Evolutionary conservation across 1,140 invertebrate genomes (phyloP), one percentile per base, ranked within the genome.

Genomic region (Nixonia krombeini): DNA sequence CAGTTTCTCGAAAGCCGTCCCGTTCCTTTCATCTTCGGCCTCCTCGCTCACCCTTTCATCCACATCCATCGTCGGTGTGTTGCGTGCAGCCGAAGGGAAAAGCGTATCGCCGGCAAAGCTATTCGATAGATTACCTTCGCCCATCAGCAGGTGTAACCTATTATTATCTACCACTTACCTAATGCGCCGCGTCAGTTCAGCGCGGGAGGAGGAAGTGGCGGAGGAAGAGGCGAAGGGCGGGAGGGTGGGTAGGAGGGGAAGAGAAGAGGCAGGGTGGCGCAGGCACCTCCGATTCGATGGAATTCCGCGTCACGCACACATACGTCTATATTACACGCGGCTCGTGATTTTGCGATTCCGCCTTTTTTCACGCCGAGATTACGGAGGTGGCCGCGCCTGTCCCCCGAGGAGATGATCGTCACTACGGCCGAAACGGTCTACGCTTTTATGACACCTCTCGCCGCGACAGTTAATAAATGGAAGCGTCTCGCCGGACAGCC

Each of bases 111-210:
- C 64, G 64, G 59, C 73, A 46, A 52, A 70, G 51, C 68, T 66
- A 69, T 72, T 76, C 75, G 77, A 80, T 79, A 71, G 70, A 80
- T 72, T 79, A 78, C 74, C 70, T 75, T 79, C 66, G 72, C 64
- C 78, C 75, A 81, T 81, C 76, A 80, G 76, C 76, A 80, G 76
- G 82, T 85, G 83, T 83, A 85, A 85, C 82, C 80, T 84, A 84
- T 84, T 74, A 85, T 85, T 85, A 85, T 84, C 80, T 79, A 78
- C 79, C 83, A 84, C 81, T 85, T 85, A 83, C 73, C 82, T 84
- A 84, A 83, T 81, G 74, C 78, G 65, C 75, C 77, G 68, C 81
- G 79, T 83, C 82, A 84, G 81, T 72, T 66, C 52, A n/a, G n/a
- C n/a, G n/a, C n/a, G n/a, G n/a, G n/a, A n/a, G n/a, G n/a, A n/a